phyloP scores from a whole-genome alignment of 1,140 invertebrate species.

The Caenorhabditis inopinata region DNA sequence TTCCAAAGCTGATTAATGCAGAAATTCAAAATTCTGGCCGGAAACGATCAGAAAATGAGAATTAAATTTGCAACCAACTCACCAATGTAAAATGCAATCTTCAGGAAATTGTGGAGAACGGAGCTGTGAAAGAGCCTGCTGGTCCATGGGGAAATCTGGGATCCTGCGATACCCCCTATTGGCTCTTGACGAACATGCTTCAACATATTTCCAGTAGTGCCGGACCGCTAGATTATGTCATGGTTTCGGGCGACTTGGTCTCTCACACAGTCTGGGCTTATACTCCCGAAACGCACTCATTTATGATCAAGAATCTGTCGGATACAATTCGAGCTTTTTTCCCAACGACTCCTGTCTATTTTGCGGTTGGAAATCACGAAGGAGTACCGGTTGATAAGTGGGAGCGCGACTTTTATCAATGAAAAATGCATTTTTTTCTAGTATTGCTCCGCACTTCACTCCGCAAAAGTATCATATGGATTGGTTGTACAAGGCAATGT shows the following conservation, averaged over 20 bases:
- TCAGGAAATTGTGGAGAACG: conserved; percentile 29
- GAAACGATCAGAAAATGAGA: no score
- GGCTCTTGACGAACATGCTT: conserved; percentile 57
- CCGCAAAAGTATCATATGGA: conserved; percentile 55
- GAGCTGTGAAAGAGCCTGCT: conserved; percentile 29
- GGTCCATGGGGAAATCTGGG: conserved; percentile 51
- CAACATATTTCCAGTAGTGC: conserved; percentile 35
- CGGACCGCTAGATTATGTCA: conserved; percentile 53
- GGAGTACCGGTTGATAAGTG: conserved; percentile 52
- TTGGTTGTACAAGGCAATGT: conserved; percentile 58
- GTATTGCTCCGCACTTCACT: conserved; percentile 53
- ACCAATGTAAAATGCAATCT: no score
- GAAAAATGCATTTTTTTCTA: neutral
- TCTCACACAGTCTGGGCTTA: conserved; percentile 52
- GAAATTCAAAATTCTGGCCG: no score
- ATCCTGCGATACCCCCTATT: conserved; percentile 56
- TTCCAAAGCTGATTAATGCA: no score
- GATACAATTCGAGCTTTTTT: conserved; percentile 50
- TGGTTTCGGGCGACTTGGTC: conserved; percentile 57
- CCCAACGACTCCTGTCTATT: conserved; percentile 51
- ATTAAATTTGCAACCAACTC: no score
- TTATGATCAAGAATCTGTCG: conserved; percentile 49
- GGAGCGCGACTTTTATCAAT: neutral
- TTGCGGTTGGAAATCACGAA: conserved; percentile 58
- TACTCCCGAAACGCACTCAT: conserved; percentile 1